These are phyloP conservation scores for Acanthaster planci DNA, from an alignment of 35 echinoderm and acorn worm genomes.

Conservation along the genomic window DNA sequence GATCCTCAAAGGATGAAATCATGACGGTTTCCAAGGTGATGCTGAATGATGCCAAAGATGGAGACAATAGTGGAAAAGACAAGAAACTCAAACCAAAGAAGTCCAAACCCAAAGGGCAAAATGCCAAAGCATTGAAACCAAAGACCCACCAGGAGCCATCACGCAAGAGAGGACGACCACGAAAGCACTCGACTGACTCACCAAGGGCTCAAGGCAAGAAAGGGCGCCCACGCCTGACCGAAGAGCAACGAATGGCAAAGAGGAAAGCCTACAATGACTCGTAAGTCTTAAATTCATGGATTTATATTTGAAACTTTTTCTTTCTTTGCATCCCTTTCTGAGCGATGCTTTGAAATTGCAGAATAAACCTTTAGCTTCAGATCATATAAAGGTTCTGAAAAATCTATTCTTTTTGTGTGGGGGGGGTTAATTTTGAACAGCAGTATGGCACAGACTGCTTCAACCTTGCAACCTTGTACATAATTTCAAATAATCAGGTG, in stretches of 20 bases:
- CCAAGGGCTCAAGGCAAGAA: not conserved
- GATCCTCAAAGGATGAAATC: not conserved
- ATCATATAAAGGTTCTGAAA: no score
- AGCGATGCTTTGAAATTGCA: no score
- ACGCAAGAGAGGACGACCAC: constrained; percentile 20
- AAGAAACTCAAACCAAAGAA: not conserved
- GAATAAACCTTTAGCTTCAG: no score
- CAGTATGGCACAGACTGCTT: no score
- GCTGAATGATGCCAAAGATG: not conserved
- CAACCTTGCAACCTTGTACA: no score
- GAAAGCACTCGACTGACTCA: not conserved
- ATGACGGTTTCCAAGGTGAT: not conserved
- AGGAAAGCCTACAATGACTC: not conserved
- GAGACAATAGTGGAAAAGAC: not conserved
- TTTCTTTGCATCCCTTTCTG: no score
- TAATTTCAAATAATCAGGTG: no score
- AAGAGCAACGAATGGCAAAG: not conserved
- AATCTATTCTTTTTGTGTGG: no score
- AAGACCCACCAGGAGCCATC: not conserved
- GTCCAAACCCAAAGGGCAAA: not conserved
- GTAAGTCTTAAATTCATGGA: not conserved
- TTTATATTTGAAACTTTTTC: no score
- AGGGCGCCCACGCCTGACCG: not conserved
- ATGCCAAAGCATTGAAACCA: not conserved
- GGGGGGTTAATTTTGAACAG: no score